Base-by-base conservation (phyloP, 2,888 invertebrate species). In the Scaptomyza cyrtandrae region DNA sequence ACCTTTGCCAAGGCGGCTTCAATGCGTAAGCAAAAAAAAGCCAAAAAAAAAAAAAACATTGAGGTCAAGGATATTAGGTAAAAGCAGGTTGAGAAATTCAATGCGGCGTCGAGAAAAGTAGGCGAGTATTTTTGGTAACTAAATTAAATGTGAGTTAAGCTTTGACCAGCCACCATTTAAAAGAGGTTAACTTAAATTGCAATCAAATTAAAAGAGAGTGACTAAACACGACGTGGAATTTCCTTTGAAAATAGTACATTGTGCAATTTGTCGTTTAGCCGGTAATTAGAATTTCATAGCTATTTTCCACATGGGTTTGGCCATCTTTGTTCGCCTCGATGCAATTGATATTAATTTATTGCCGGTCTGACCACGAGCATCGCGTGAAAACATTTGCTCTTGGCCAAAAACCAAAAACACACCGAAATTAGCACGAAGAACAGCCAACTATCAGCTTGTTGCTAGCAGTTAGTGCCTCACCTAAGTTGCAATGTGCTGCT, bases 301-400 rank as follows among this genome's bases (percentile, higher is more conserved):
- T 35, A 64, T 78, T 78, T 75, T n/a, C 59, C 56, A 60, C 41
- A 19, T 58, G 57, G 75, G 75, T 55, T 75, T 69, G 75, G 75
- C 35, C 55, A 39, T 39, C 44, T 73, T 59, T 61, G 29, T 46
- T 55, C 43, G 24, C 41, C 60, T 71, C 55, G 45, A 41, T 69
- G 49, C 80, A 85, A 89, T 89, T 82, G 87, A 88, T 84, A 87
- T 84, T 85, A 79, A 83, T 88, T 89, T 76, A 73, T 64, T 56
- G 60, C 29, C 39, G 46, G 35, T 14, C 39, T 9, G 3, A 39
- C 14, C 14, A 39, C 14, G 39, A 39, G 48, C 58, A 83, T 85
- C 84, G 84, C 88, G 84, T 85, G 84, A 85, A 84, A 73, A 70
- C 77, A 86, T 86, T 83, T 83, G 60, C 55, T 52, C 27, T n/a